Percentiles rank a stretch among this genome's conserved stretches.
phyloP scores from a whole-genome alignment of 2,797 vertebrate genomes.

The Dipus sagitta region DNA sequence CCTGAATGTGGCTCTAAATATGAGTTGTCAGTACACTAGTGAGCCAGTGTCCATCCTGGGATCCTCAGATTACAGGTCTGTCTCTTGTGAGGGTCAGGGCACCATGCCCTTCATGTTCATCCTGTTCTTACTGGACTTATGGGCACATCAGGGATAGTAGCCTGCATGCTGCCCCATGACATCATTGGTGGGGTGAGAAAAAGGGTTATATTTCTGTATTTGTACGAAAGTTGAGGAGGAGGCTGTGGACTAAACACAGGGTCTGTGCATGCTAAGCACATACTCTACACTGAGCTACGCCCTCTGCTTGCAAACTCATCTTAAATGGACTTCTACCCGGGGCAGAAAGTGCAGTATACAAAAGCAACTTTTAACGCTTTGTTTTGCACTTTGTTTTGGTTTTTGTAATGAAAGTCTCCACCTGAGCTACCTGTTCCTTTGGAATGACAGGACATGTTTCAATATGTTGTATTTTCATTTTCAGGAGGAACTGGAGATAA shows the following conservation, averaged over 20 bases:
- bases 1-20: background rate
- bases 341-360: background rate
- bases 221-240: background rate
- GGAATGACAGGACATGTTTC: slow-evolving; percentile 54
- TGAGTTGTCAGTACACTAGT: background rate
- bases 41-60: too few species aligned
- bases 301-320: background rate
- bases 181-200: background rate
- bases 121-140: background rate
- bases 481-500: slow-evolving; percentile 59
- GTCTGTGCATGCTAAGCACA: background rate
- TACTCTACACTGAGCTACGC: background rate
- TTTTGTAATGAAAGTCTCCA: slow-evolving; percentile 61
- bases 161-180: background rate
- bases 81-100: too few species aligned
- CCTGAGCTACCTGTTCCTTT: slow-evolving; percentile 45
- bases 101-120: too few species aligned
- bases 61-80: too few species aligned
- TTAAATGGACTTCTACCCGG: background rate
- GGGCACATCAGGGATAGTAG: fast-evolving
- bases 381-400: background rate
- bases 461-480: slow-evolving; percentile 41
- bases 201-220: background rate
- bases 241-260: background rate
- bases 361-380: slow-evolving; percentile 37